A percentile compares a stretch with the other conserved stretches of the same genome.
These are phyloP conservation scores for Diploptera punctata DNA, from an alignment of 2,888 invertebrate species.

Conservation along the genomic window DNA sequence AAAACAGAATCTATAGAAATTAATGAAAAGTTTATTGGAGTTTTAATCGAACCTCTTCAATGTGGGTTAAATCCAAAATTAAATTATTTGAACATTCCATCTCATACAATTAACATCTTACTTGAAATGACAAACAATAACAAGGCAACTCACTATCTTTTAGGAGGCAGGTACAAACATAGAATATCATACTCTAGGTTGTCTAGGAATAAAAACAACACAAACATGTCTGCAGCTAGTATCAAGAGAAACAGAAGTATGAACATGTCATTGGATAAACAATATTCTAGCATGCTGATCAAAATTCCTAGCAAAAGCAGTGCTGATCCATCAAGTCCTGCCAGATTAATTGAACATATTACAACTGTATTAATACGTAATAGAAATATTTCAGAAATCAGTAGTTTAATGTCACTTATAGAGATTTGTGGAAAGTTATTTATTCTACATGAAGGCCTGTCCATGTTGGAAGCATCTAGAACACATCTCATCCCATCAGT, in stretches of 20 bases:
- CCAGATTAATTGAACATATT: background rate
- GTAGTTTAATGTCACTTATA: background rate
- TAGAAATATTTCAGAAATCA: background rate
- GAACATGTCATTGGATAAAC: slow-evolving; percentile 1
- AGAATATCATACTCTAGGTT: background rate
- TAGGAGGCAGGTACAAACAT: slow-evolving; percentile 3
- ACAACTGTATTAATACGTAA: background rate
- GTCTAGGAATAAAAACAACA: background rate
- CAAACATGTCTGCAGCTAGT: slow-evolving; percentile 6
- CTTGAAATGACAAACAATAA: background rate
- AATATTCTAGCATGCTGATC: background rate
- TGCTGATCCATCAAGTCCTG: background rate
- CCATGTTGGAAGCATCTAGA: background rate
- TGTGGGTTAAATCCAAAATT: background rate
- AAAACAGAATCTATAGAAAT: background rate
- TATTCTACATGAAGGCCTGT: slow-evolving; percentile 17
- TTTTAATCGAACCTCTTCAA: slow-evolving; percentile 12
- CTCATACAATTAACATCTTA: slow-evolving; percentile 4
- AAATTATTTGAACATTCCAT: slow-evolving; percentile 5
- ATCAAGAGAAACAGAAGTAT: background rate
- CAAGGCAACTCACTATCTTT: background rate
- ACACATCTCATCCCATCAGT: background rate
- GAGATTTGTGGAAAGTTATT: slow-evolving; percentile 15
- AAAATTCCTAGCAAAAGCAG: background rate
- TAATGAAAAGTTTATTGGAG: background rate